Evolutionary conservation across 2,888 invertebrate species (phyloP).

Genomic region (Caenorhabditis japonica): DNA sequence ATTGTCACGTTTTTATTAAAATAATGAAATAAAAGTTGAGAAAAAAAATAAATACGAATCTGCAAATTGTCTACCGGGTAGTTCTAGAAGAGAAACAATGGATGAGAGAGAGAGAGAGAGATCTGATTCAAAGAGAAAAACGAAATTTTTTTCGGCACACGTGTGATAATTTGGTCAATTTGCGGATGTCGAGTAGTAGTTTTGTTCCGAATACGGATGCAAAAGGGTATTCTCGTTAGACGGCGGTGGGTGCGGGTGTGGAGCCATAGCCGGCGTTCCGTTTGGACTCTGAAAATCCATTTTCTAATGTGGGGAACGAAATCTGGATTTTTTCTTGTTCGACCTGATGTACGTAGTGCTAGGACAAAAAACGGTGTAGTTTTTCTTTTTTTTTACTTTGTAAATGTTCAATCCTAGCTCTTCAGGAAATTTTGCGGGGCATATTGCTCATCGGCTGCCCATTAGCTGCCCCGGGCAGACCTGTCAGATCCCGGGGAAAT

Average conservation of each 20-base stretch:
- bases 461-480: too few species aligned
- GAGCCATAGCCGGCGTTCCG: slow-evolving; percentile 36
- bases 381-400: too few species aligned
- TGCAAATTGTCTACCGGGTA: slow-evolving; percentile 27
- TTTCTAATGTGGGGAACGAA: not conserved
- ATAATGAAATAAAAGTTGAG: not conserved
- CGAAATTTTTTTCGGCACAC: slow-evolving; percentile 2
- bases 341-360: too few species aligned
- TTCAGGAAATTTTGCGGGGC: too few species aligned
- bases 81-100: slow-evolving; percentile 5
- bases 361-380: too few species aligned
- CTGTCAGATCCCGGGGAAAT: too few species aligned
- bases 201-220: slow-evolving; percentile 45
- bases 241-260: slow-evolving; percentile 29
- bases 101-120: slow-evolving; percentile 17
- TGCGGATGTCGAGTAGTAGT: slow-evolving; percentile 40
- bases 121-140: not conserved
- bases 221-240: slow-evolving; percentile 47
- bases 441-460: too few species aligned
- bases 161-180: slow-evolving; percentile 38
- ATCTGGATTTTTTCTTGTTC: too few species aligned
- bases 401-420: too few species aligned
- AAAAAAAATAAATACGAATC: not conserved
- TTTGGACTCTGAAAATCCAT: slow-evolving; percentile 34
- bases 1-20: slow-evolving; percentile 31